phyloP scores from a whole-genome alignment of 2,113 vertebrate species.

The Ailuropoda melanoleuca region DNA sequence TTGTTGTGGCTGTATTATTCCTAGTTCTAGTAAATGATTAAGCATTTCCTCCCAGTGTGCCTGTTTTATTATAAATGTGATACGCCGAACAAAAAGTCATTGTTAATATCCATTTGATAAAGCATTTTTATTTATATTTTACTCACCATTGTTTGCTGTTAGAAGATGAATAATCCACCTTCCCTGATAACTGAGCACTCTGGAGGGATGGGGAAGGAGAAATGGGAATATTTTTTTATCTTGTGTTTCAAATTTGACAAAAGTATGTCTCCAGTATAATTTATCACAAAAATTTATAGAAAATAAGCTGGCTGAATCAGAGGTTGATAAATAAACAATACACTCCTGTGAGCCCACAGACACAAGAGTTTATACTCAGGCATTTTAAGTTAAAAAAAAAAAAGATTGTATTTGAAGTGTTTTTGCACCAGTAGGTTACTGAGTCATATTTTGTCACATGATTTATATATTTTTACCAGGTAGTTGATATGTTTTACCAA shows the following conservation, averaged over 20 bases:
- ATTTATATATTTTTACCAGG: not conserved
- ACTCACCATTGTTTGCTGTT: slow-evolving; percentile 46
- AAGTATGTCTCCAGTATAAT: slow-evolving; percentile 14
- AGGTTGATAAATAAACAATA: slow-evolving; percentile 35
- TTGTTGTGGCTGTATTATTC: slow-evolving; percentile 4
- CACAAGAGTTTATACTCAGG: not conserved
- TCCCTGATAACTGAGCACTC: not conserved
- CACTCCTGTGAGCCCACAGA: not conserved
- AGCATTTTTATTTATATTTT: slow-evolving; percentile 37
- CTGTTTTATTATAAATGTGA: slow-evolving; percentile 52
- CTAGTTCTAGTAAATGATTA: slow-evolving; percentile 18
- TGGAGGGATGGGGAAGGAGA: not conserved
- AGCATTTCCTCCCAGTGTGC: not conserved
- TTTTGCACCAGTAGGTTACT: not conserved
- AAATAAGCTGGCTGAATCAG: slow-evolving; percentile 10
- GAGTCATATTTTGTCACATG: not conserved
- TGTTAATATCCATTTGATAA: slow-evolving; percentile 52
- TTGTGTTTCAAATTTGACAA: slow-evolving; percentile 42
- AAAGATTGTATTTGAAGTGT: slow-evolving; percentile 13
- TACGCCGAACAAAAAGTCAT: slow-evolving; percentile 53
- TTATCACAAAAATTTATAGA: slow-evolving; percentile 35
- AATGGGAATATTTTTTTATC: slow-evolving; percentile 8
- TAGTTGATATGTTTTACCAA: not conserved
- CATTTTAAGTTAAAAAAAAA: not conserved
- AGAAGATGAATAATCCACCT: slow-evolving; percentile 35